Percentiles rank a stretch among this genome's conserved stretches.
These are phyloP conservation scores for Ia io DNA, from an alignment of 2,113 vertebrate species.

Conservation along the genomic window DNA sequence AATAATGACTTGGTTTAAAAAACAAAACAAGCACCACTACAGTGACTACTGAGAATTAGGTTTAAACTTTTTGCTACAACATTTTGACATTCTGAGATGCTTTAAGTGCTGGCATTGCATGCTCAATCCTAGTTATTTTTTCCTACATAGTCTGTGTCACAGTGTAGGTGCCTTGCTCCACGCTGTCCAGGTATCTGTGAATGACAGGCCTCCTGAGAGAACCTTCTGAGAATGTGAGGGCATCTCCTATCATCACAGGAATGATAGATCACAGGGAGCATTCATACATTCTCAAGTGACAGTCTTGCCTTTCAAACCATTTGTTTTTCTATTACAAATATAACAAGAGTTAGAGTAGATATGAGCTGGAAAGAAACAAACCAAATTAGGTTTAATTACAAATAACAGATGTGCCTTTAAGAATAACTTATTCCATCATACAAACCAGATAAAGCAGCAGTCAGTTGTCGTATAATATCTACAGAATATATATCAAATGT, in stretches of 20 bases:
- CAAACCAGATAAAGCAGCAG: not conserved
- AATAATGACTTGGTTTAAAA: not conserved
- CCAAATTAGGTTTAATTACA: conserved; percentile 39
- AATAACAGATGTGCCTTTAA: not conserved
- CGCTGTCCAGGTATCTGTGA: not conserved
- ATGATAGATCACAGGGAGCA: not conserved
- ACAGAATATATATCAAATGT: not conserved
- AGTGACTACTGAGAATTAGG: not conserved
- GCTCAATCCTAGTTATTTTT: not conserved
- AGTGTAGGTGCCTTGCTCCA: fast-evolving
- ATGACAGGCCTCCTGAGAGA: not conserved
- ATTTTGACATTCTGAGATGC: not conserved
- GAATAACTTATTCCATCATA: not conserved
- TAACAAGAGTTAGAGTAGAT: not conserved
- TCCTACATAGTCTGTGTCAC: not conserved
- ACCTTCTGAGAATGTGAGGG: not conserved
- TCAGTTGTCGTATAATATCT: not conserved
- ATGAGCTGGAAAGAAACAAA: not conserved
- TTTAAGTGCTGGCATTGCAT: not conserved
- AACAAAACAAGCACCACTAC: not conserved
- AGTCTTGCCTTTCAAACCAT: not conserved
- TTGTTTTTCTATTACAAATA: not conserved
- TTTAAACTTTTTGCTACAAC: not conserved
- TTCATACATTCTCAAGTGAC: not conserved
- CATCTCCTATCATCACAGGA: not conserved